These are phyloP conservation scores for Pogonocichla stellata DNA, from an alignment of 2,113 vertebrate species.

Conservation along the genomic window DNA sequence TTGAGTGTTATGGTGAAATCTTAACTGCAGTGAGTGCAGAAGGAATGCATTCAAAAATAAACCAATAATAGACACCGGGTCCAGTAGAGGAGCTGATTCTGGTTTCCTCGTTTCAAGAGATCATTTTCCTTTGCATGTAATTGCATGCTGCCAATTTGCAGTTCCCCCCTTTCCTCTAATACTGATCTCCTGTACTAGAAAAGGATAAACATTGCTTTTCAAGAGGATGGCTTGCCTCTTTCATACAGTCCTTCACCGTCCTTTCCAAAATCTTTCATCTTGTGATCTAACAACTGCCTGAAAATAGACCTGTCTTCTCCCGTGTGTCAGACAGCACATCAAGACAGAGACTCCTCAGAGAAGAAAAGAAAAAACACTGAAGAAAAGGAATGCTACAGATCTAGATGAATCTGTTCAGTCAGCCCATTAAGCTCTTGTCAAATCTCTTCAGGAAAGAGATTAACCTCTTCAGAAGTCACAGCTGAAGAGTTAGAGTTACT, in stretches of 20 bases:
- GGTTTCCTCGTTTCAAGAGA: not conserved
- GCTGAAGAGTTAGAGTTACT: not conserved
- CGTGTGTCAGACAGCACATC: not conserved
- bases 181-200: not conserved
- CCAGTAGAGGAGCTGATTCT: not conserved
- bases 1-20: conserved; percentile 1
- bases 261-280: not conserved
- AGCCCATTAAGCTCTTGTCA: not conserved
- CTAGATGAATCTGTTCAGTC: not conserved
- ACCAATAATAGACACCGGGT: not conserved
- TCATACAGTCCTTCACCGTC: not conserved
- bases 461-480: not conserved
- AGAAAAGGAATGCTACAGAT: not conserved
- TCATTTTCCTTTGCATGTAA: not conserved
- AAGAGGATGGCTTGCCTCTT: not conserved
- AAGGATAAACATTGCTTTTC: not conserved
- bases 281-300: not conserved
- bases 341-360: not conserved
- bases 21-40: not conserved
- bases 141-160: not conserved
- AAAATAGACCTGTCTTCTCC: not conserved
- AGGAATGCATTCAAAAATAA: conserved; percentile 32
- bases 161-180: not conserved
- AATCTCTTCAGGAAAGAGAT: not conserved
- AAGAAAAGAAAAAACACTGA: not conserved